Conservation (phyloP, 2,797 vertebrate genomes). For the Pogoniulus pusillus region DNA sequence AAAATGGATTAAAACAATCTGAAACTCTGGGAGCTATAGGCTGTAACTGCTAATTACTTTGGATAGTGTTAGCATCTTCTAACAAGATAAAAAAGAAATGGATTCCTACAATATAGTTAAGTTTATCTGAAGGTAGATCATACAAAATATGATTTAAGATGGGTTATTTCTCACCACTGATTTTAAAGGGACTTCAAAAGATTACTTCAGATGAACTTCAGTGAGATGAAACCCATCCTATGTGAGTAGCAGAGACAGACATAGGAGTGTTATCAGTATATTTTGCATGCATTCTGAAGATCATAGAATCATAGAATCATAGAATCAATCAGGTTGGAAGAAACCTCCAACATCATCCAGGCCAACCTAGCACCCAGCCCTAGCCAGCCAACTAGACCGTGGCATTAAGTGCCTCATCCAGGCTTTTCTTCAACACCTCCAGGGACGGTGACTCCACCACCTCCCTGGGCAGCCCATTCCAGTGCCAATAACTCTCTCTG, state of each 20-base stretch:
- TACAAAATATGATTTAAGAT: background rate
- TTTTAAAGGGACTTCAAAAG: background rate
- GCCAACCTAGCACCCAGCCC: no score
- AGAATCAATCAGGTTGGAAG: no score
- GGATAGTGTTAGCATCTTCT: background rate
- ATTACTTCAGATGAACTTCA: background rate
- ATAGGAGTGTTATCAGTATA: background rate
- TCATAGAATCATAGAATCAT: no score
- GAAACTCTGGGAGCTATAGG: background rate
- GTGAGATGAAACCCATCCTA: background rate
- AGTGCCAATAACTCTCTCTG: no score
- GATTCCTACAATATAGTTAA: no score
- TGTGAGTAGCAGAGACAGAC: background rate
- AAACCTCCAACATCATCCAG: no score
- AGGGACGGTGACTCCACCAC: no score
- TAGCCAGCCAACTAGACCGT: no score
- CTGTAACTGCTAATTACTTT: background rate
- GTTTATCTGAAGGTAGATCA: background rate
- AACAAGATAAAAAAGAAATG: no score
- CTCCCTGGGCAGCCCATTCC: no score
- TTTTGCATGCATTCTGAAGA: background rate
- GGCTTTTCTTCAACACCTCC: no score
- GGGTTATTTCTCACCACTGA: background rate
- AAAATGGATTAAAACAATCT: constrained; percentile 20
- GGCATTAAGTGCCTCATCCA: no score